phyloP scores from a whole-genome alignment of 30 jellyfish, hydroid and myxozoan genomes.

The Hydractinia symbiolongicarpus region DNA sequence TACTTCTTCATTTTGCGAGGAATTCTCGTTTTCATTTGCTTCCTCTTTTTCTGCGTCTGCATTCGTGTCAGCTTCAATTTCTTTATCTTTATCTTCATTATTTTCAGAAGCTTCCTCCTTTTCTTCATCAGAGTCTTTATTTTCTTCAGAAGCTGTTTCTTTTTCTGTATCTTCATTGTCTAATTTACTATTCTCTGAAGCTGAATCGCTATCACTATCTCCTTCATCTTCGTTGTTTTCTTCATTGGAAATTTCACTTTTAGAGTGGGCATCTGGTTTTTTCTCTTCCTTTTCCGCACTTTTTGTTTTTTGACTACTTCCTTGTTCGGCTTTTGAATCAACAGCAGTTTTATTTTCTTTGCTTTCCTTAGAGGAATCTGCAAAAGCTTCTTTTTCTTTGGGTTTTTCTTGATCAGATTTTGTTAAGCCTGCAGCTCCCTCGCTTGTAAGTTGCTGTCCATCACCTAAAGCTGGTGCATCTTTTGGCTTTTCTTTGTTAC shows the following conservation, averaged over 20 bases:
- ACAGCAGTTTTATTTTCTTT: constrained; percentile 18
- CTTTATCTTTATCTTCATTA: not conserved
- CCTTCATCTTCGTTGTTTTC: constrained; percentile 26
- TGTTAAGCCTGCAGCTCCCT: constrained; percentile 18
- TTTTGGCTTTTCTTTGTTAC: constrained; percentile 14
- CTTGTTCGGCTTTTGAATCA: constrained; percentile 1
- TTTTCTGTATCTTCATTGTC: constrained; percentile 14
- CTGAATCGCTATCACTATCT: constrained; percentile 13
- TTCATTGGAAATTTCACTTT: constrained; percentile 24
- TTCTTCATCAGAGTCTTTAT: constrained; percentile 14
- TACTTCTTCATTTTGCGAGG: not conserved
- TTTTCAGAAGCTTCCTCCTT: constrained; percentile 5
- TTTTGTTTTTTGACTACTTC: constrained; percentile 6
- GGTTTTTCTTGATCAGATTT: not conserved
- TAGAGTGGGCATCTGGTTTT: not conserved
- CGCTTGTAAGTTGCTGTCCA: constrained; percentile 33
- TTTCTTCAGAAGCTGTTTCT: not conserved
- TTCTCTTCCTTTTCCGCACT: constrained; percentile 12
- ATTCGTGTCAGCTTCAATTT: not conserved
- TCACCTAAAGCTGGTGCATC: constrained; percentile 23
- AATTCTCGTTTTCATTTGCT: not conserved
- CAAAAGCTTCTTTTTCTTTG: not conserved
- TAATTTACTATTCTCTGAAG: not conserved
- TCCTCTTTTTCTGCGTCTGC: not conserved
- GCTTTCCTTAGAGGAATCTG: not conserved